Conservation (phyloP, 2,888 invertebrate species). For the Ectemnius lituratus region DNA sequence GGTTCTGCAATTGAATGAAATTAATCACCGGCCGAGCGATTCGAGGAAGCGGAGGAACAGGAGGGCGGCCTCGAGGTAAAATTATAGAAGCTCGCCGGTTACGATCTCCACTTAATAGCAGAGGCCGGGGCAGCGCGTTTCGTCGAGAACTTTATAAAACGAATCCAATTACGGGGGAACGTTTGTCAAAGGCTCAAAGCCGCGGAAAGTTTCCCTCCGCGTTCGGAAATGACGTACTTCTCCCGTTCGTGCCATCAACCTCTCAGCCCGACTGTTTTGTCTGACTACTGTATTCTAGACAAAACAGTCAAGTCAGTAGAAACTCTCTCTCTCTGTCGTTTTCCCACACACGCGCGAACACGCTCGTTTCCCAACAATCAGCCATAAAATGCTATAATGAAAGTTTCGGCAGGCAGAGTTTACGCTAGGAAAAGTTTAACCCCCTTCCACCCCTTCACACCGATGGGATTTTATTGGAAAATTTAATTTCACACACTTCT, state of each 20-base stretch:
- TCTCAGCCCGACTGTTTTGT: conserved; percentile 43
- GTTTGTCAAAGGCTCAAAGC: conserved; percentile 66
- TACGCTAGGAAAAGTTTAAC: neutral
- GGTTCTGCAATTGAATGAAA: conserved; percentile 70
- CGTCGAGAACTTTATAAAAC: conserved; percentile 67
- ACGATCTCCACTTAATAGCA: conserved; percentile 67
- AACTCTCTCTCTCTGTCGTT: no score
- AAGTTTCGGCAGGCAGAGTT: neutral
- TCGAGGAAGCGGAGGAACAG: no score
- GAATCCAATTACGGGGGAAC: conserved; percentile 66
- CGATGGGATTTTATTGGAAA: neutral
- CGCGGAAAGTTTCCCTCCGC: conserved; percentile 52
- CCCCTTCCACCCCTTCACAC: neutral
- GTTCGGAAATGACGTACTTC: conserved; percentile 47
- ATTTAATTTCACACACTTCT: neutral
- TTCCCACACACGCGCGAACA: no score
- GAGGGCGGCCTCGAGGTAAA: no score
- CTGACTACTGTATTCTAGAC: conserved; percentile 28
- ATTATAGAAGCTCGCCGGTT: conserved; percentile 56
- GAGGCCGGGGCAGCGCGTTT: conserved; percentile 58
- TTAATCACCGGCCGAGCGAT: conserved; percentile 61
- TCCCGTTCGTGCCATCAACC: no score
- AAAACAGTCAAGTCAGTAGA: neutral
- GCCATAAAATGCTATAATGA: conserved; percentile 1
- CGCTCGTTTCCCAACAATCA: neutral